Evolutionary conservation across 1,140 invertebrate genomes (phyloP).

Genomic region (Eumeta japonica): DNA sequence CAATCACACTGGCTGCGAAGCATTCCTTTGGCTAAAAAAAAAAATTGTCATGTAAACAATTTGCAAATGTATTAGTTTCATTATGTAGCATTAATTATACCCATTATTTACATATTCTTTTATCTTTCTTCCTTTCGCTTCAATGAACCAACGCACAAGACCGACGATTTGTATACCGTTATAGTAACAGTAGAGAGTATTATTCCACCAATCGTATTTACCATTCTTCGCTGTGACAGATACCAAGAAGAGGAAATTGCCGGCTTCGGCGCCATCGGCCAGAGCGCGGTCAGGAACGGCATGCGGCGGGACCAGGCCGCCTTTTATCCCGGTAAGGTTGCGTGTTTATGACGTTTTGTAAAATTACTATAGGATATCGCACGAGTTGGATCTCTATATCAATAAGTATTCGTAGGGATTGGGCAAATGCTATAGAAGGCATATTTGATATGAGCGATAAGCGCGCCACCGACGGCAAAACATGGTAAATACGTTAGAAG

Average conservation of each 20-base stretch:
- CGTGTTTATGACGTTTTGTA: too few relatives aligned
- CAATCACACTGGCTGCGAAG: too few relatives aligned
- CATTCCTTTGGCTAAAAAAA: too few relatives aligned
- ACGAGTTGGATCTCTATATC: neutral
- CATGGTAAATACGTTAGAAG: too few relatives aligned
- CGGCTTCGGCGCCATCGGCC: conserved; percentile 3
- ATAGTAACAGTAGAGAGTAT: neutral
- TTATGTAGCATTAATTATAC: too few relatives aligned
- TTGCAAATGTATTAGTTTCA: too few relatives aligned
- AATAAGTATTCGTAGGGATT: neutral
- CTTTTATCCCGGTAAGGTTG: conserved; percentile 5
- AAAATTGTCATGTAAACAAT: too few relatives aligned
- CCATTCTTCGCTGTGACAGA: neutral
- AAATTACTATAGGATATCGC: conserved; percentile 7
- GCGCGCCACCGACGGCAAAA: too few relatives aligned
- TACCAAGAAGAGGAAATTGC: conserved; percentile 1
- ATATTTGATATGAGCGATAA: too few relatives aligned
- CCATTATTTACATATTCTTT: neutral
- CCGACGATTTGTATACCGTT: neutral
- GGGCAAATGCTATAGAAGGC: neutral
- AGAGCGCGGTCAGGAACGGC: conserved; percentile 9
- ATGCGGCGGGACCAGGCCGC: conserved; percentile 8
- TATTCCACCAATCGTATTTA: neutral
- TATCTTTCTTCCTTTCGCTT: neutral
- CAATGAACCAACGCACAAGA: too few relatives aligned